These are phyloP conservation scores for Campoplex capitator DNA, from an alignment of 2,888 invertebrate species.

Conservation along the genomic window DNA sequence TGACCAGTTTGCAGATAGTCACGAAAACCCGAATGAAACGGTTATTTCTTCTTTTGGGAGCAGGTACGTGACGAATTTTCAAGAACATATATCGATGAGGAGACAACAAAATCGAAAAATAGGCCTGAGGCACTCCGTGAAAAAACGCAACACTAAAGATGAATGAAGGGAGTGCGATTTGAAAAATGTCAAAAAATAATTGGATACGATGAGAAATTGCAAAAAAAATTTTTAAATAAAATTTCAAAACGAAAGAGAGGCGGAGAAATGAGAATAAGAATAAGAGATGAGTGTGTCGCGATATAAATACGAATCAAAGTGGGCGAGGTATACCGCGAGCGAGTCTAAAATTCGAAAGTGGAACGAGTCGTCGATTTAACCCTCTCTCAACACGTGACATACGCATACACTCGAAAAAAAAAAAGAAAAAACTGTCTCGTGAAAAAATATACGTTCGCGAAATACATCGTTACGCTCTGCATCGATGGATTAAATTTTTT, in stretches of 20 bases:
- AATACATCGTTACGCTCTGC: background rate
- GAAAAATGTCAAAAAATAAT: background rate
- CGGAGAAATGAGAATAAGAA: conserved; percentile 53
- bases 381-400: conserved; percentile 29
- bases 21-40: conserved; percentile 37
- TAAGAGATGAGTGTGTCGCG: conserved; percentile 75
- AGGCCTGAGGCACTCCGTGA: background rate
- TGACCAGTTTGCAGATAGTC: conserved; percentile 58
- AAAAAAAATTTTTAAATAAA: background rate
- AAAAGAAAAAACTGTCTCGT: conserved; percentile 1
- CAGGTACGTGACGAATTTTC: conserved; percentile 47
- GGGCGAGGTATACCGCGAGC: conserved; percentile 76
- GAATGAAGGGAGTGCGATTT: background rate
- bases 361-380: conserved; percentile 70
- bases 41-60: conserved; percentile 43
- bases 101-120: background rate
- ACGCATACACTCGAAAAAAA: background rate
- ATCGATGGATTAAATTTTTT: conserved; percentile 25
- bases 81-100: conserved; percentile 2
- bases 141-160: background rate
- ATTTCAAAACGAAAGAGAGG: background rate
- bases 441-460: background rate
- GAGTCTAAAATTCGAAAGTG: conserved; percentile 69
- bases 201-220: background rate
- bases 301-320: conserved; percentile 82